Evolutionary conservation across 2,888 invertebrate species (phyloP).

Genomic region (Sphaeridia pumilis): DNA sequence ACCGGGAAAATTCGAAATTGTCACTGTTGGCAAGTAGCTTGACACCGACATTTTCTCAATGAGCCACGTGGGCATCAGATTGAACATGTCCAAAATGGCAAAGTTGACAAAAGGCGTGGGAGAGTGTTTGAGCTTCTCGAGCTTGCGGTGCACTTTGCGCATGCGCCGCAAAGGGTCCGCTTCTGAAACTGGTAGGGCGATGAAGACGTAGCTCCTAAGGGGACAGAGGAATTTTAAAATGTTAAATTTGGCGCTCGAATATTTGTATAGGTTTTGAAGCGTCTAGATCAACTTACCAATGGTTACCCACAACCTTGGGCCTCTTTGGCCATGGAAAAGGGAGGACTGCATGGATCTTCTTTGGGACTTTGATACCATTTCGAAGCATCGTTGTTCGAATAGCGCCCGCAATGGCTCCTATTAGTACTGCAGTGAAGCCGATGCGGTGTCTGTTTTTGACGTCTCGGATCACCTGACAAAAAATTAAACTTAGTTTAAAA

Average conservation of each 20-base stretch:
- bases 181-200: conserved; percentile 23
- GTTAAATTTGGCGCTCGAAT: not conserved
- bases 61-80: conserved; percentile 27
- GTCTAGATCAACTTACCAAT: conserved; percentile 21
- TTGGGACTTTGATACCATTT: conserved; percentile 21
- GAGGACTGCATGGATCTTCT: conserved; percentile 27
- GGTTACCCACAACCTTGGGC: conserved; percentile 23
- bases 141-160: conserved; percentile 16
- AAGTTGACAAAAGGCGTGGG: conserved; percentile 26
- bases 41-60: conserved; percentile 20
- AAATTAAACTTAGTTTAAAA: too few relatives aligned
- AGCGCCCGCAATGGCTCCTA: conserved; percentile 22
- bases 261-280: not conserved
- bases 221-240: not conserved
- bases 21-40: conserved; percentile 26
- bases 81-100: conserved; percentile 22
- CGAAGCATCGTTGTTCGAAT: conserved; percentile 26
- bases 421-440: conserved; percentile 27
- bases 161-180: conserved; percentile 15
- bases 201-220: conserved; percentile 26
- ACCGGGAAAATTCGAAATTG: conserved; percentile 27
- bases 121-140: conserved; percentile 22
- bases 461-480: conserved; percentile 21
- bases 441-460: conserved; percentile 21
- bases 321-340: conserved; percentile 32